A percentile compares a stretch with the other conserved stretches of the same genome.
Evolutionary conservation across 2,113 vertebrate species (phyloP).

Genomic region (Pleuronectes platessa): DNA sequence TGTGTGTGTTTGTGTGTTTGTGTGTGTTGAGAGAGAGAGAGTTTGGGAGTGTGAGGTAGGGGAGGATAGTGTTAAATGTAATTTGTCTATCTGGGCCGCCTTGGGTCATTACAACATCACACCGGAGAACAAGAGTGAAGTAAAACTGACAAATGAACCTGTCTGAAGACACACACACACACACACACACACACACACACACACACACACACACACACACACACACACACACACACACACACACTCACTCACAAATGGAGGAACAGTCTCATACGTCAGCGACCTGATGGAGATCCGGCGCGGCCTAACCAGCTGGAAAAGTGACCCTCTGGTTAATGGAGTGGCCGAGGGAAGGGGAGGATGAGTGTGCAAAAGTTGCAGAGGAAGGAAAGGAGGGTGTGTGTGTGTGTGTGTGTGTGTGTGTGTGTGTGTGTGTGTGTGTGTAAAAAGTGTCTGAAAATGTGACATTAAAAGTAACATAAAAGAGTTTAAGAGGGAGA

Average conservation of each 20-base stretch:
- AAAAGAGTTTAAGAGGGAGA: not conserved
- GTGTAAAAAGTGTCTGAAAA: not conserved
- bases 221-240: conserved; percentile 9
- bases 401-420: not conserved
- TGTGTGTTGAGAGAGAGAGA: not conserved
- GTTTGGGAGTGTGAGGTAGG: not conserved
- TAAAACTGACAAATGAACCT: conserved; percentile 70
- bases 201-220: conserved; percentile 1
- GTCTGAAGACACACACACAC: conserved; percentile 1
- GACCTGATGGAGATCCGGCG: conserved; percentile 67
- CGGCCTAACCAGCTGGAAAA: conserved; percentile 74
- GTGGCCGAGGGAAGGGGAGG: conserved; percentile 80
- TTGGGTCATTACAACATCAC: conserved; percentile 57
- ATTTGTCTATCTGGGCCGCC: conserved; percentile 45
- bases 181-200: conserved; percentile 20
- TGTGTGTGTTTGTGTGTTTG: too few species aligned
- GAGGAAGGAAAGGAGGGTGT: not conserved
- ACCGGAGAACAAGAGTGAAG: conserved; percentile 55
- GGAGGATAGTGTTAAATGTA: conserved; percentile 40
- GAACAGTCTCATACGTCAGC: conserved; percentile 57
- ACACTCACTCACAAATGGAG: conserved; percentile 12
- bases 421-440: not conserved
- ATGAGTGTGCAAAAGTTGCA: conserved; percentile 41
- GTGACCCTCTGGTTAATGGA: conserved; percentile 93
- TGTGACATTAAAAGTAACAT: not conserved